These are phyloP conservation scores for Pygoscelis antarcticus DNA, from an alignment of 2,113 vertebrate genomes.

Conservation along the genomic window DNA sequence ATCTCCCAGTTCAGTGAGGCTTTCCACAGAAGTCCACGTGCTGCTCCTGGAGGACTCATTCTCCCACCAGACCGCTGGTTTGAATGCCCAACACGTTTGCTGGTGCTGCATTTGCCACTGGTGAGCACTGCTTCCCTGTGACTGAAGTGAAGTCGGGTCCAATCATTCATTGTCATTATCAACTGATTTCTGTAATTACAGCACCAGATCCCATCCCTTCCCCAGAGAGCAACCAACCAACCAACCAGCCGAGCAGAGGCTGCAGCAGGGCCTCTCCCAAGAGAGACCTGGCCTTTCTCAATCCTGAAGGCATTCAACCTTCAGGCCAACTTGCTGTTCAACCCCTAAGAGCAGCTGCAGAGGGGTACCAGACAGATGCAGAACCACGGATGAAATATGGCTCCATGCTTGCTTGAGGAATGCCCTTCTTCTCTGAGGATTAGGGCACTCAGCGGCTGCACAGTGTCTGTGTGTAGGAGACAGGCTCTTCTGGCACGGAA, in stretches of 20 bases:
- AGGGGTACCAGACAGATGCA: background rate
- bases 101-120: background rate
- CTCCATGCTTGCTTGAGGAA: background rate
- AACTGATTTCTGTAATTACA: background rate
- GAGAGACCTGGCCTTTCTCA: background rate
- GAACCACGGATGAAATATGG: background rate
- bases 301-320: background rate
- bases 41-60: background rate
- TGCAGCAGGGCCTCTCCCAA: background rate
- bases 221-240: background rate
- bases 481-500: background rate
- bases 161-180: background rate
- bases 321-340: background rate
- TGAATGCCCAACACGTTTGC: background rate
- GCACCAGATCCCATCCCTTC: background rate
- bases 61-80: background rate
- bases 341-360: background rate
- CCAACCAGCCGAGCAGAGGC: background rate
- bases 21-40: fast-evolving
- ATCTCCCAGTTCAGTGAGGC: background rate
- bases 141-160: background rate
- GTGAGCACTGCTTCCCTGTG: background rate
- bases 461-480: background rate
- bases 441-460: background rate
- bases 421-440: background rate